Evolutionary conservation across 2,888 invertebrate genomes (phyloP).

Genomic region (Drosophila longiperda): DNA sequence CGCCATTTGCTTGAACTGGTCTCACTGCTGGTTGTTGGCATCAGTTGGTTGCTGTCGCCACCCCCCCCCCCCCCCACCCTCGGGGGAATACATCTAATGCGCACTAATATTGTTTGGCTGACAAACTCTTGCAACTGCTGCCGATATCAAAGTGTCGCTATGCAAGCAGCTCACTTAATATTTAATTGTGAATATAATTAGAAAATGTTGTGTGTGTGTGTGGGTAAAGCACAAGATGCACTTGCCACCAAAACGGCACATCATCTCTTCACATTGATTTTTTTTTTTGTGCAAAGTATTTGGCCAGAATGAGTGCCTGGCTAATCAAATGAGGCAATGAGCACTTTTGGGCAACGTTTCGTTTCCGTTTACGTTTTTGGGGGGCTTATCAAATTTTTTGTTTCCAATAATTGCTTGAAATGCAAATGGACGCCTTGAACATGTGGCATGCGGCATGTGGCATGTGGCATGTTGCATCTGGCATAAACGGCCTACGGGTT

Average conservation of each 20-base stretch:
- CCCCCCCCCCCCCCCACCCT: conserved; percentile 17
- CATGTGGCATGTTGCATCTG: conserved; percentile 14
- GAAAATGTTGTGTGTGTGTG: conserved; percentile 45
- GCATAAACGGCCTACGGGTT: conserved; percentile 27
- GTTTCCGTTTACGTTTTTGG: conserved; percentile 27
- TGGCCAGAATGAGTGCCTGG: conserved; percentile 18
- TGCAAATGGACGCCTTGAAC: conserved; percentile 75
- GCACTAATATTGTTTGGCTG: conserved; percentile 79
- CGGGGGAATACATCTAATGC: conserved; percentile 77
- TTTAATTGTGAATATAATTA: conserved; percentile 73
- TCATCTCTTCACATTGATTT: no score
- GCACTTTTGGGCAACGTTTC: conserved; percentile 52
- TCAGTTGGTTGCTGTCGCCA: not conserved
- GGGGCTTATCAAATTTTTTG: conserved; percentile 71
- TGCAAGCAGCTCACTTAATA: conserved; percentile 57
- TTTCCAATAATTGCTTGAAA: conserved; percentile 77
- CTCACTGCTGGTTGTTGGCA: conserved; percentile 7
- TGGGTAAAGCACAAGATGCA: conserved; percentile 23
- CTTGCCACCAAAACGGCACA: conserved; percentile 30
- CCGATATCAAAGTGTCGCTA: conserved; percentile 65
- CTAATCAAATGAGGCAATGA: conserved; percentile 68
- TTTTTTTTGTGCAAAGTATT: not conserved
- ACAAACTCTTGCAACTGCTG: conserved; percentile 32
- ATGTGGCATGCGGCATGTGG: conserved; percentile 29
- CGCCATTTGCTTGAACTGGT: conserved; percentile 63